Conservation (phyloP, 2,888 invertebrate genomes). For the Lasius fuliginosus region DNA sequence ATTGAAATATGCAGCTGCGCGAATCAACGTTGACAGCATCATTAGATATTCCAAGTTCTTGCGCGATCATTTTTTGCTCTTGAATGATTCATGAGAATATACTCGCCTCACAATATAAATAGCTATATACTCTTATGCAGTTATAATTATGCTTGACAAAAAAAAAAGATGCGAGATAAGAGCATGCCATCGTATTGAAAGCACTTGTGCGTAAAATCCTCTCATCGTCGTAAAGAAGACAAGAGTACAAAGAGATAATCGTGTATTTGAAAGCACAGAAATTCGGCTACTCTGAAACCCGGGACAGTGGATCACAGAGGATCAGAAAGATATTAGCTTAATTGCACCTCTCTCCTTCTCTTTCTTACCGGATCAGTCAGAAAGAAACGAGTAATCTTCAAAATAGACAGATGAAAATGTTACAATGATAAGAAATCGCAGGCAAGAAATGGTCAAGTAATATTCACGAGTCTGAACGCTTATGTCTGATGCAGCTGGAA, state of each 20-base stretch:
- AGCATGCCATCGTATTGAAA: constrained; percentile 1
- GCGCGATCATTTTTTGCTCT: constrained; percentile 26
- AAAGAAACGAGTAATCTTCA: constrained; percentile 71
- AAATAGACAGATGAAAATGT: constrained; percentile 73
- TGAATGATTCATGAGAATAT: constrained; percentile 45
- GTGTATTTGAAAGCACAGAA: constrained; percentile 20
- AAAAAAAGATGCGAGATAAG: constrained; percentile 19
- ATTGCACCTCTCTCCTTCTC: constrained; percentile 39
- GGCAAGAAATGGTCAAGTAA: constrained; percentile 63
- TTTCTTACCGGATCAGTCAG: constrained; percentile 64
- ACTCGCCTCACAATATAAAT: neutral
- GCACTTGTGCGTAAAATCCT: constrained; percentile 6
- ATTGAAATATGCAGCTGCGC: neutral
- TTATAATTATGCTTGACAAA: constrained; percentile 36
- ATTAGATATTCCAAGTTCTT: constrained; percentile 32
- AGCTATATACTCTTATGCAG: neutral
- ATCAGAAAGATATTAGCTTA: constrained; percentile 45
- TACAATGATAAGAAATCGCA: constrained; percentile 69
- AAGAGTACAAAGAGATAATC: constrained; percentile 22
- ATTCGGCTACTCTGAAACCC: constrained; percentile 16
- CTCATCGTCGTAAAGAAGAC: constrained; percentile 3
- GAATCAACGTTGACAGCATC: constrained; percentile 31
- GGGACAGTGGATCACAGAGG: constrained; percentile 2
- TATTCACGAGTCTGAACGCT: constrained; percentile 51
- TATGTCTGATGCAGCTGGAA: constrained; percentile 42